Evolutionary conservation across 1,140 invertebrate species (phyloP), one percentile per base, ranked within the genome.

Genomic region (Micrasema minimum): DNA sequence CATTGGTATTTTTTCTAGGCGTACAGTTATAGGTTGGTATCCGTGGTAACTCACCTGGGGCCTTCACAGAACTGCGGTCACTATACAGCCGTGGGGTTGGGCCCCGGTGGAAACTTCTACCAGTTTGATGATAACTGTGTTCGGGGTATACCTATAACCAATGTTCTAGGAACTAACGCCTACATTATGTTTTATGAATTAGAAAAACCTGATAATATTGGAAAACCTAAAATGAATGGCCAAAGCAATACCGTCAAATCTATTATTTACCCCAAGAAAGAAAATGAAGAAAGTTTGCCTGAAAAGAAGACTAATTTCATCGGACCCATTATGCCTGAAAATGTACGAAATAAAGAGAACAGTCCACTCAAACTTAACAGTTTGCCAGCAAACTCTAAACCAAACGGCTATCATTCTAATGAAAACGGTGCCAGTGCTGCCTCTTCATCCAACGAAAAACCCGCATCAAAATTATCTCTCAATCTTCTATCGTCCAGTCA

Each of bases 11-110:
- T 62, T n/a, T 66, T 51, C 67, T 80, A 85, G 75, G 84, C 92
- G 38, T 99, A 99, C 81, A 91, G 93, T 41, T 99, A 99, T 81
- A 91, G 93, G 80, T 85, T 99, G 46, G 93, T 94, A 51, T 95
- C 96, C 51, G 89, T 99, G 79, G 92, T 99, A 11, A 98, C 96
- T 20, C 98, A 99, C 81, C 90, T 98, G 79, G 97, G 98, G 1
- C 89, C 93, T 23, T 96, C 95, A 2, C 94, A 96, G 76, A 94
- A 96, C 80, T 97, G 95, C 82, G 98, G 98, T 0, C 98, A 99
- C 85, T 99, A 99, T 79, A 98, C 97, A 64, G 95, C 95, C 10
- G 90, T 96, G 76, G 94, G 93, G 2, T 89, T 92, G 78, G 90
- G 93, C 9, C 91, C 94, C 7, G 88, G 89, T 69, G 90, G 92